Evolutionary conservation across 2,888 invertebrate species (phyloP).

Genomic region (Notodonta ziczac): DNA sequence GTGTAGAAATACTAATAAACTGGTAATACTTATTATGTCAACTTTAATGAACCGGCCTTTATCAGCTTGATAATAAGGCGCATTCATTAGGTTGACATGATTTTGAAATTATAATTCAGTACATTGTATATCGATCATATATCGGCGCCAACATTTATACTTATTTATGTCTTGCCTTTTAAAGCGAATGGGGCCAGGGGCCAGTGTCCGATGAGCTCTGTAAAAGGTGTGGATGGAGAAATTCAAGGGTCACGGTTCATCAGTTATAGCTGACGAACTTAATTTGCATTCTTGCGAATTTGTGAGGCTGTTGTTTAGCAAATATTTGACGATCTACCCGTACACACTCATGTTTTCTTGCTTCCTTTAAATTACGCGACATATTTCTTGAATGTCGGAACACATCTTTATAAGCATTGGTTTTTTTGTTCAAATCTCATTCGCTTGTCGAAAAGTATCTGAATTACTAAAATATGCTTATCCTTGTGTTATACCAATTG

Average conservation of each 20-base stretch:
- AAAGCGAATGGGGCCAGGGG: constrained; percentile 23
- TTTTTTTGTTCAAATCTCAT: not conserved
- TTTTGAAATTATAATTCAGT: constrained; percentile 45
- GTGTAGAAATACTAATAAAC: constrained; percentile 40
- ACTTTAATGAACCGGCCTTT: constrained; percentile 30
- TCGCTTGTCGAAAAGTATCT: constrained; percentile 1
- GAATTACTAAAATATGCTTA: not conserved
- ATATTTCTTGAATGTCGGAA: not conserved
- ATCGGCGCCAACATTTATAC: constrained; percentile 44
- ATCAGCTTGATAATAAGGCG: constrained; percentile 34
- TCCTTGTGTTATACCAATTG: not conserved
- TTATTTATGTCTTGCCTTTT: constrained; percentile 37
- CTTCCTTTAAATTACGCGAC: not conserved
- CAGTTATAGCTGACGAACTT: constrained; percentile 17
- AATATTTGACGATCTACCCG: constrained; percentile 23
- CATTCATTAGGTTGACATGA: constrained; percentile 51
- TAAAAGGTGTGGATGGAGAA: constrained; percentile 9
- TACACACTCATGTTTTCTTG: not conserved
- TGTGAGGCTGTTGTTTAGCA: constrained; percentile 24
- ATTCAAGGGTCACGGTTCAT: constrained; percentile 25
- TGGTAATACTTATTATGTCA: constrained; percentile 41
- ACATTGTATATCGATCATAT: constrained; percentile 48
- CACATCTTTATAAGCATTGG: not conserved
- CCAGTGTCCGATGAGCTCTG: constrained; percentile 25
- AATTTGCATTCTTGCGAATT: constrained; percentile 40